Percentiles rank a stretch among this genome's conserved stretches.
These are phyloP conservation scores for Chunga burmeisteri DNA, from an alignment of 2,113 vertebrate species.

Conservation along the genomic window DNA sequence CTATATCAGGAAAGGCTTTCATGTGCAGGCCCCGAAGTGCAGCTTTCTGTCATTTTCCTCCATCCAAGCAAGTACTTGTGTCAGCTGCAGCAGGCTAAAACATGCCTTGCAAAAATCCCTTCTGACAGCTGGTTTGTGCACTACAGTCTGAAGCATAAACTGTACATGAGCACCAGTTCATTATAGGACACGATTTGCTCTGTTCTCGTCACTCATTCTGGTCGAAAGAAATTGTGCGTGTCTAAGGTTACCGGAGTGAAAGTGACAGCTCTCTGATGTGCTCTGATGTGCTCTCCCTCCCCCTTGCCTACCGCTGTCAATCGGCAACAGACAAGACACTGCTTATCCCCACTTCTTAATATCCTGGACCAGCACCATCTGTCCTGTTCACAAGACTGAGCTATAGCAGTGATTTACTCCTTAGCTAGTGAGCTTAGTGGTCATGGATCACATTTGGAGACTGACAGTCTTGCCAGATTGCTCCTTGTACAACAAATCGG, in stretches of 20 bases:
- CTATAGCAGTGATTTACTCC: background rate
- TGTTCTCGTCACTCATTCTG: background rate
- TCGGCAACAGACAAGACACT: background rate
- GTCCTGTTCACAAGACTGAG: background rate
- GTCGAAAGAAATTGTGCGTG: background rate
- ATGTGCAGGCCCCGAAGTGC: background rate
- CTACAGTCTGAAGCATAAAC: background rate
- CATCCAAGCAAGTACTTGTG: background rate
- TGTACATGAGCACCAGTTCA: fast-evolving
- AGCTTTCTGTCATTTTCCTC: background rate
- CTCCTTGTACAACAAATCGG: background rate
- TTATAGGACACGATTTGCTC: fast-evolving
- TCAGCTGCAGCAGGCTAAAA: background rate
- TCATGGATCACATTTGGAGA: background rate
- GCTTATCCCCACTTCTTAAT: background rate
- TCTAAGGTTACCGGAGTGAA: background rate
- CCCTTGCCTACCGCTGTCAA: background rate
- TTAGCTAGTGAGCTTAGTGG: background rate
- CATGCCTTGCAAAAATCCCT: background rate
- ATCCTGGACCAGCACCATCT: background rate
- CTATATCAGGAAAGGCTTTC: background rate
- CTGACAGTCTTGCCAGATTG: background rate
- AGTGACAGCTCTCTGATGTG: background rate
- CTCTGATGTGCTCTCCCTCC: no score
- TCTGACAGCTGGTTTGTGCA: background rate